Conservation (phyloP, 2,113 vertebrate genomes). For the Pachyramphus minor region DNA sequence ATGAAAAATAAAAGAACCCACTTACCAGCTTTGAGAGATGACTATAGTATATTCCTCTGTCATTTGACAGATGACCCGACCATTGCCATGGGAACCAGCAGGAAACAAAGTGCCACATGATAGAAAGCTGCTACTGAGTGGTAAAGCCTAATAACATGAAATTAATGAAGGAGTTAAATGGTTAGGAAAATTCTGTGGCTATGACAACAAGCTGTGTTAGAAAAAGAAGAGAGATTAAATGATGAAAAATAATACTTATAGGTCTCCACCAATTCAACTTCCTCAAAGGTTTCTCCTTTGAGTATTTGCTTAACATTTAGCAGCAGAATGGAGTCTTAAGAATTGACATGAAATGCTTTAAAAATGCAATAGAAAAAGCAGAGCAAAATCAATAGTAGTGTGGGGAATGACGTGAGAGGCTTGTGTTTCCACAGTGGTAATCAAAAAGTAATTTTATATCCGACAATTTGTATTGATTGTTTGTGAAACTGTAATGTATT, state of each 20-base stretch:
- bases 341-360: constrained; percentile 58
- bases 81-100: constrained; percentile 27
- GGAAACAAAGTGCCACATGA: not conserved
- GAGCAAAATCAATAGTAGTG: constrained; percentile 81
- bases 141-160: constrained; percentile 15
- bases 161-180: constrained; percentile 21
- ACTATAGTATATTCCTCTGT: not conserved
- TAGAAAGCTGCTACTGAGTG: not conserved
- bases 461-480: constrained; percentile 86
- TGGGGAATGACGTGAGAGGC: constrained; percentile 76
- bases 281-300: not conserved
- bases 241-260: not conserved
- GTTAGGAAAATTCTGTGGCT: constrained; percentile 9
- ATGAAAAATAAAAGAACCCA: constrained; percentile 10
- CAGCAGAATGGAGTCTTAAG: constrained; percentile 54
- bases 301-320: constrained; percentile 49
- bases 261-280: not conserved
- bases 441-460: constrained; percentile 92
- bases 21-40: constrained; percentile 12
- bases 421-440: constrained; percentile 83
- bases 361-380: constrained; percentile 64
- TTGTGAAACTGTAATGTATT: constrained; percentile 69
- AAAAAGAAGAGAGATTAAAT: not conserved
- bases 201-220: not conserved
- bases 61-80: not conserved